Evolutionary conservation across 2,113 vertebrate genomes (phyloP).

Genomic region (Mus pahari): DNA sequence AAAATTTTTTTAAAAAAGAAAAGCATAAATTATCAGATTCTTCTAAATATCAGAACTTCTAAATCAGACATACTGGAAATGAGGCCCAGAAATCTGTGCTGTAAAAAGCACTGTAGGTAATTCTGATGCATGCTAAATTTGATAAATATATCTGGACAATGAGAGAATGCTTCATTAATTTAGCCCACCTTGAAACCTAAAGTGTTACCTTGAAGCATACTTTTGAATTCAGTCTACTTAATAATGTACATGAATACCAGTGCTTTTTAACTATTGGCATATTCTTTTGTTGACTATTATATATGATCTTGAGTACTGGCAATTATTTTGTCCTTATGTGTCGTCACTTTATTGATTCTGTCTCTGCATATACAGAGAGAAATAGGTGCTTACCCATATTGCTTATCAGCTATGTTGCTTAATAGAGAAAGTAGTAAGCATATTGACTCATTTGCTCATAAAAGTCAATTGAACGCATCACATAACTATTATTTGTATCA

Average conservation of each 20-base stretch:
- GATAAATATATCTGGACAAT: neutral
- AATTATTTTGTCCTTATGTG: neutral
- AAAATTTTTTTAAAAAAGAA: neutral
- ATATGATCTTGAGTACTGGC: neutral
- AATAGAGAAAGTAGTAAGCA: neutral
- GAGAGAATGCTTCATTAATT: neutral
- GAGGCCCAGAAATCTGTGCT: neutral
- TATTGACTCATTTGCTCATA: neutral
- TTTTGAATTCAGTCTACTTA: neutral
- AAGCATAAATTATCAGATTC: neutral
- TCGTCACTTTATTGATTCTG: neutral
- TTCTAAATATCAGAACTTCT: neutral
- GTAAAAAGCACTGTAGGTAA: neutral
- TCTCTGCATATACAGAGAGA: neutral
- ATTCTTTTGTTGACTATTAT: neutral
- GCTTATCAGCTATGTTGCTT: neutral
- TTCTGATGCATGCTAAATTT: neutral
- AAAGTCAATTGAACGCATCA: neutral
- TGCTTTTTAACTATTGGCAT: neutral
- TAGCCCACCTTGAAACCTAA: neutral
- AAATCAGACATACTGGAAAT: neutral
- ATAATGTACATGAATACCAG: neutral
- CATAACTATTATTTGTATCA: neutral
- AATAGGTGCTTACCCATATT: neutral
- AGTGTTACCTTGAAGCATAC: neutral